Conservation (phyloP, 2,797 vertebrate genomes). For the Rachycentron canadum region DNA sequence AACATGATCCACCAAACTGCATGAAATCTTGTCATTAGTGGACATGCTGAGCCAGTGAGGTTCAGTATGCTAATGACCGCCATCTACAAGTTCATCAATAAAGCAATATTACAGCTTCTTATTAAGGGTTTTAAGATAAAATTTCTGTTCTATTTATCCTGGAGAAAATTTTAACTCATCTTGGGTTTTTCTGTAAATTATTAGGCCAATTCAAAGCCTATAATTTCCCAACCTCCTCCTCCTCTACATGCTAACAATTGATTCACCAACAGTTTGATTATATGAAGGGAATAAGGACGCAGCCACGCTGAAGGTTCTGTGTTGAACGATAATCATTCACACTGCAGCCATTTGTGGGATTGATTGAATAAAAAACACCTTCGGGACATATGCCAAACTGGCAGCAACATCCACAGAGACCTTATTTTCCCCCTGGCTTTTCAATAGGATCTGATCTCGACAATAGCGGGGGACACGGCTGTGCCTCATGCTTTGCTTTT, state of each 20-base stretch:
- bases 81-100: background rate
- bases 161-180: background rate
- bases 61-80: background rate
- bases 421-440: background rate
- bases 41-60: background rate
- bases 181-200: too few relatives aligned
- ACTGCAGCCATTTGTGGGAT: background rate
- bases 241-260: too few relatives aligned
- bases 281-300: background rate
- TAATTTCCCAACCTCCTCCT: background rate
- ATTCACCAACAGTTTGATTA: background rate
- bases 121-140: background rate
- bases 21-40: background rate
- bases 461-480: background rate
- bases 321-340: constrained; percentile 10
- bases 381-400: constrained; percentile 18
- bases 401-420: constrained; percentile 6
- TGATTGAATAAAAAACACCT: constrained; percentile 25
- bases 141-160: too few relatives aligned
- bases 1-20: background rate
- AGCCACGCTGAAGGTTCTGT: background rate
- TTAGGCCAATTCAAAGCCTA: too few relatives aligned
- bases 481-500: constrained; percentile 2
- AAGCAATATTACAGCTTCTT: background rate
- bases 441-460: background rate